Conservation (phyloP, 2,888 invertebrate species). For the Caenorhabditis zanzibari region DNA sequence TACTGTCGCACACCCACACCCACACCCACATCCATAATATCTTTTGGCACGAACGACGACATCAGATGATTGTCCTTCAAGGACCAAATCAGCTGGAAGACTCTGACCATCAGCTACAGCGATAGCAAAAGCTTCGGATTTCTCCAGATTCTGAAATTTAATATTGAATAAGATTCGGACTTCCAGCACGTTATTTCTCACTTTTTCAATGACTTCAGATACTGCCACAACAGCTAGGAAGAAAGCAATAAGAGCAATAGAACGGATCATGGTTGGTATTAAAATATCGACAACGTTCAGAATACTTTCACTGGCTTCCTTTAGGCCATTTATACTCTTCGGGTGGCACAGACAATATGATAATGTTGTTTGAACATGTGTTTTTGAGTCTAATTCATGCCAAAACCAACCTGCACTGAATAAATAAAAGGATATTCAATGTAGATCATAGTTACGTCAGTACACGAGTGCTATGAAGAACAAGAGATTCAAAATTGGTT, state of each 20-base stretch:
- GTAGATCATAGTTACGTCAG: not conserved
- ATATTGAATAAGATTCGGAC: no score
- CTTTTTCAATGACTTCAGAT: constrained; percentile 11
- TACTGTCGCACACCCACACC: constrained; percentile 49
- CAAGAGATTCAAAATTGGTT: no score
- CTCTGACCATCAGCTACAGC: constrained; percentile 4
- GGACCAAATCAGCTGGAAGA: not conserved
- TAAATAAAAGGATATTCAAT: not conserved
- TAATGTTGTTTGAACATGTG: constrained; percentile 43
- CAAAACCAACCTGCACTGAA: not conserved
- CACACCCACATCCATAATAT: constrained; percentile 52
- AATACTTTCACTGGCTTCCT: not conserved
- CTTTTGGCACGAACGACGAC: constrained; percentile 40
- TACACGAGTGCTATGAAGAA: no score
- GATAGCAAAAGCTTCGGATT: not conserved
- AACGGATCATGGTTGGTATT: constrained; percentile 3
- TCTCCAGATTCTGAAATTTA: constrained; percentile 16
- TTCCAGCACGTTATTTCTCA: not conserved
- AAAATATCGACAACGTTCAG: not conserved
- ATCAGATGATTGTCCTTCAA: constrained; percentile 43
- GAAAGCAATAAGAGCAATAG: not conserved
- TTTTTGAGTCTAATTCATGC: constrained; percentile 23
- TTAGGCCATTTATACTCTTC: constrained; percentile 18
- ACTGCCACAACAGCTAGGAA: not conserved
- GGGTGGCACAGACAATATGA: constrained; percentile 15